Evolutionary conservation across 1,140 invertebrate genomes (phyloP).

Genomic region (Anthonomus grandis): DNA sequence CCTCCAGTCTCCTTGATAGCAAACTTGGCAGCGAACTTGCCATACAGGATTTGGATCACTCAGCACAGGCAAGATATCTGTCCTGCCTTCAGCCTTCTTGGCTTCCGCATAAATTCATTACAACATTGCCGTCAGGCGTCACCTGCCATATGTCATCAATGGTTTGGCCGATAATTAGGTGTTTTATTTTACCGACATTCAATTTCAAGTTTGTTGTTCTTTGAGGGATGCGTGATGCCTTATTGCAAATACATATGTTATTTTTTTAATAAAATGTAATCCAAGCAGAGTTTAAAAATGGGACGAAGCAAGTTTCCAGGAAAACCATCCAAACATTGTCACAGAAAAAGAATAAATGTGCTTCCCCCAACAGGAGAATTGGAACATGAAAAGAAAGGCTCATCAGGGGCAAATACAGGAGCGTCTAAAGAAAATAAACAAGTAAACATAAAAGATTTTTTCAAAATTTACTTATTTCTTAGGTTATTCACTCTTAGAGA

Average conservation of each 20-base stretch:
- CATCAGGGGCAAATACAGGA: conserved; percentile 49
- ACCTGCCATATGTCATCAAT: too few relatives aligned
- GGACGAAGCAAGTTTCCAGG: conserved; percentile 75
- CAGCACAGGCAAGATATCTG: too few relatives aligned
- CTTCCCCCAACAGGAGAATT: conserved; percentile 56
- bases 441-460: conserved; percentile 40
- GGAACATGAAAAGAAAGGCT: conserved; percentile 48
- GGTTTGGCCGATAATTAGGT: too few relatives aligned
- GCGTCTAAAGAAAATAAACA: conserved; percentile 53
- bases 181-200: conserved; percentile 17
- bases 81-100: too few relatives aligned
- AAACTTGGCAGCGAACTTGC: too few relatives aligned
- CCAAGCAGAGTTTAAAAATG: conserved; percentile 48
- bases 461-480: conserved; percentile 1
- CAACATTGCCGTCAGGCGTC: too few relatives aligned
- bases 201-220: conserved; percentile 30
- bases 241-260: conserved; percentile 21
- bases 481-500: neutral
- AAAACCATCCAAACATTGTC: conserved; percentile 78
- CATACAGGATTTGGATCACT: too few relatives aligned
- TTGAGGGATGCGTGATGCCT: conserved; percentile 24
- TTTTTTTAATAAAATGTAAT: conserved; percentile 26
- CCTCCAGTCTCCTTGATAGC: too few relatives aligned
- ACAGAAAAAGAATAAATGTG: conserved; percentile 76
- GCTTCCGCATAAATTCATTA: too few relatives aligned